Evolutionary conservation across 2,113 vertebrate species (phyloP).

Genomic region (Albula goreensis): DNA sequence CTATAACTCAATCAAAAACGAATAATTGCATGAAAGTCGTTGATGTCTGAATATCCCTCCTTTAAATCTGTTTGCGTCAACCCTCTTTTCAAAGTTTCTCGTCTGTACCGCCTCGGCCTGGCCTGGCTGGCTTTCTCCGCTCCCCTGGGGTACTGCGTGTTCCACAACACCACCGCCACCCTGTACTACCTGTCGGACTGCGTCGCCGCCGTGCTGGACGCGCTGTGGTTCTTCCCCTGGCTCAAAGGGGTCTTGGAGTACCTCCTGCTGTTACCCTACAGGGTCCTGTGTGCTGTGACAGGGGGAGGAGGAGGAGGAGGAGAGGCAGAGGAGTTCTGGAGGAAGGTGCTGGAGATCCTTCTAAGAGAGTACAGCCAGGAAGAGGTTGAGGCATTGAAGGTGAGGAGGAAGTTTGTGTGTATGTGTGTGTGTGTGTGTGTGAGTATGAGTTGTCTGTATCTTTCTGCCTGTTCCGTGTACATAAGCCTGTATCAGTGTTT

Average conservation of each 20-base stretch:
- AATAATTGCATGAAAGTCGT: neutral
- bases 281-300: constrained; percentile 59
- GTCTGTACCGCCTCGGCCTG: constrained; percentile 76
- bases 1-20: no score
- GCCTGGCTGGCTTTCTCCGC: constrained; percentile 80
- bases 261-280: constrained; percentile 77
- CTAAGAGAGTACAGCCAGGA: constrained; percentile 72
- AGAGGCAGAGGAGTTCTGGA: constrained; percentile 77
- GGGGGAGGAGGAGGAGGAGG: constrained; percentile 64
- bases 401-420: constrained; percentile 39
- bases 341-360: constrained; percentile 76
- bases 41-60: neutral
- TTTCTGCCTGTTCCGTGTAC: neutral
- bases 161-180: constrained; percentile 77
- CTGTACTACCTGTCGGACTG: constrained; percentile 71
- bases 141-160: constrained; percentile 73
- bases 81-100: constrained; percentile 54
- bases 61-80: neutral
- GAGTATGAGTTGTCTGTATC: neutral
- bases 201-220: constrained; percentile 70
- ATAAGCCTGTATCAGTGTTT: neutral
- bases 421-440: neutral
- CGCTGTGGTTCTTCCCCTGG: constrained; percentile 79
- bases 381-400: constrained; percentile 75
- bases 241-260: constrained; percentile 70